These are phyloP conservation scores for Mus pahari DNA, from an alignment of 2,113 vertebrate genomes.

Conservation along the genomic window DNA sequence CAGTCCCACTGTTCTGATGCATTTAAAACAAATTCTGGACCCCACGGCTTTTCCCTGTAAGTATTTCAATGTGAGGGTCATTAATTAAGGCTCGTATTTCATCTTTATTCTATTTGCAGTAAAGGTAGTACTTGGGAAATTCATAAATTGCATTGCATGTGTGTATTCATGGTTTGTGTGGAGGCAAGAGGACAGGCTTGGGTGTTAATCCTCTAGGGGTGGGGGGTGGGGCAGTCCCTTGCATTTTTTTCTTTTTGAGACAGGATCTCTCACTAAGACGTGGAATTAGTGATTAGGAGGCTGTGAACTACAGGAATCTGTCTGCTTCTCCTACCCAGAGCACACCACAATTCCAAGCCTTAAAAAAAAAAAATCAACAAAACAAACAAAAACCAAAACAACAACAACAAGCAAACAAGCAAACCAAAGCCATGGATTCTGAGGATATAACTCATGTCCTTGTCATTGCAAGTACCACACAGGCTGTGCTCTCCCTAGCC, in stretches of 20 bases:
- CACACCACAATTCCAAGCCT: not conserved
- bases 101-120: not conserved
- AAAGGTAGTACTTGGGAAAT: not conserved
- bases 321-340: not conserved
- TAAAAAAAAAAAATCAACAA: too few relatives aligned
- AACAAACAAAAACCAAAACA: not conserved
- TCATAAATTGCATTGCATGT: not conserved
- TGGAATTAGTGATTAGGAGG: not conserved
- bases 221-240: not conserved
- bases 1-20: not conserved
- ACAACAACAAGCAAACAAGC: not conserved
- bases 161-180: not conserved
- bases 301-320: not conserved
- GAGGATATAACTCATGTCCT: not conserved
- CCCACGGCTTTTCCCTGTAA: not conserved
- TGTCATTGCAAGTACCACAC: not conserved
- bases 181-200: not conserved
- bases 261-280: not conserved
- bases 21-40: not conserved
- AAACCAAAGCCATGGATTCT: not conserved
- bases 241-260: not conserved
- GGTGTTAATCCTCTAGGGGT: not conserved
- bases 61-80: not conserved
- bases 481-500: not conserved
- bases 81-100: not conserved